Conservation (phyloP, 2,888 invertebrate genomes). For the Drosophila bunnanda region DNA sequence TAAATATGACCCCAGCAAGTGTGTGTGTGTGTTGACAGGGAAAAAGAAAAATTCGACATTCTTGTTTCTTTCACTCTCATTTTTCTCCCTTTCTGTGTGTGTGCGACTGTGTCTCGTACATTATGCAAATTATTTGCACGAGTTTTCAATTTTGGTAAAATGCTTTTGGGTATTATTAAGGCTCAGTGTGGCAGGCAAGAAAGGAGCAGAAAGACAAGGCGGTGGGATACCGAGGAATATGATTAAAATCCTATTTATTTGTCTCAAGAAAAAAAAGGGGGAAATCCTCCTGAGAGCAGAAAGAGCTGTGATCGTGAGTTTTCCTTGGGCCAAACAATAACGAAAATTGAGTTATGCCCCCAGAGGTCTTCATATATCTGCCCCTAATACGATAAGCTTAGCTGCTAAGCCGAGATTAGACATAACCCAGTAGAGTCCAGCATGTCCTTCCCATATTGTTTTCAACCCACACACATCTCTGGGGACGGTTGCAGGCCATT, state of each 20-base stretch:
- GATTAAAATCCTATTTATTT: constrained; percentile 75
- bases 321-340: constrained; percentile 34
- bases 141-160: constrained; percentile 77
- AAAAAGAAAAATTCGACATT: constrained; percentile 25
- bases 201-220: constrained; percentile 5
- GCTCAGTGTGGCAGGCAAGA: constrained; percentile 20
- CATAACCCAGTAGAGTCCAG: constrained; percentile 26
- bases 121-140: constrained; percentile 79
- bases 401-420: constrained; percentile 47
- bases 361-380: constrained; percentile 28
- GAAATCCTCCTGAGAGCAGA: constrained; percentile 4
- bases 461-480: constrained; percentile 28
- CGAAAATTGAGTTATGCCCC: constrained; percentile 65
- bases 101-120: constrained; percentile 43
- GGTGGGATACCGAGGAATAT: constrained; percentile 57
- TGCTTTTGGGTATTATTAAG: constrained; percentile 74
- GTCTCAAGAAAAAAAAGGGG: constrained; percentile 35
- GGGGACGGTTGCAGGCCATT: constrained; percentile 26
- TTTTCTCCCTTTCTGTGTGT: not conserved
- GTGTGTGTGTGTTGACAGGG: constrained; percentile 75
- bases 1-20: constrained; percentile 64
- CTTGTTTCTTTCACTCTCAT: constrained; percentile 8
- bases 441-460: constrained; percentile 30
- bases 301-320: constrained; percentile 38
- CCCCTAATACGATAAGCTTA: constrained; percentile 61